Base-by-base conservation (phyloP, 2,888 invertebrate species). In the Sepioteuthis lessoniana region DNA sequence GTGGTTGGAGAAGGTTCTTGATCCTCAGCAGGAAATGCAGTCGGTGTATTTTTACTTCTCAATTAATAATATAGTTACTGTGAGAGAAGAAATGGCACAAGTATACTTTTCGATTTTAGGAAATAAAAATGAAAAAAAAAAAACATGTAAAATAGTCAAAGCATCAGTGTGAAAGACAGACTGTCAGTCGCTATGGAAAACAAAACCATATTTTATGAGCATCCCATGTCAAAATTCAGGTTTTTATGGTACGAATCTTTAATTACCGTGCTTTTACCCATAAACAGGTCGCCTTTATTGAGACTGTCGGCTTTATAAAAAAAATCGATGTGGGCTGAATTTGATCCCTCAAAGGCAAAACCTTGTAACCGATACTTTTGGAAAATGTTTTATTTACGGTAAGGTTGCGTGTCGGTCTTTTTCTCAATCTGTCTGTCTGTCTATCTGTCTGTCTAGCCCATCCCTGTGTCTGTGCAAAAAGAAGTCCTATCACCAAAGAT, bases 211-310 rank as follows among this genome's bases (percentile, higher is more conserved):
- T 76, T 76, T 76, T 76, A 76, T n/a, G 76, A 76, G n/a, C n/a
- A 7, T 76, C 76, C 16, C n/a, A 76, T 76, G 76, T 76, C 76
- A 76, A 76, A 76, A 76, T 76, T 76, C 76, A 35, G n/a, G n/a
- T 13, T 76, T 76, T 76, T 76, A 76, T 76, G n/a, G n/a, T 16
- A 76, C n/a, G n/a, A 76, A n/a, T 35, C 76, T 76, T 76, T 76
- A 76, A 76, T 76, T 76, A 76, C 76, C n/a, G 76, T 13, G n/a
- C 76, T 76, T 76, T 25, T n/a, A 16, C 13, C n/a, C 76, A 35
- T 76, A 76, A 76, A 76, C 76, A 76, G 76, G n/a, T 76, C 76
- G 76, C 76, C n/a, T 76, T 76, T 76, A 76, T 76, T 76, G 76
- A 7, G n/a, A 35, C 76, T n/a, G 76, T n/a, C 76, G n/a, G 35